These are phyloP conservation scores for Serilophus lunatus DNA, from an alignment of 2,113 vertebrate species.

Conservation along the genomic window DNA sequence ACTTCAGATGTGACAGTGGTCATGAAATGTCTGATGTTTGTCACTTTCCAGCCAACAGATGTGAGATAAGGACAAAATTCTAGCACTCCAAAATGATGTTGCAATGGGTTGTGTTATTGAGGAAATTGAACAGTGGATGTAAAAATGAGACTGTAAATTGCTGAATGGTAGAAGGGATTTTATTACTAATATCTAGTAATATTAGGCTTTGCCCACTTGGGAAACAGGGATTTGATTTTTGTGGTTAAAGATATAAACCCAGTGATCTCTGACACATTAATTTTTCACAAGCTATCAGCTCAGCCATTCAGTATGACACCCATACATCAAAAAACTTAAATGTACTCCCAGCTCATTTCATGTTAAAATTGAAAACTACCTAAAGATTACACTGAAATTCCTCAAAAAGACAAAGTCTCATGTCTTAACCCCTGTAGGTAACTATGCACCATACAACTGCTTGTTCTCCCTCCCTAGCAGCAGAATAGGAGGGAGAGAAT, in stretches of 20 bases:
- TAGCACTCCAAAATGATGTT: not conserved
- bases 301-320: not conserved
- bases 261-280: not conserved
- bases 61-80: not conserved
- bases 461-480: not conserved
- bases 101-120: not conserved
- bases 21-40: not conserved
- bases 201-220: not conserved
- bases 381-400: not conserved
- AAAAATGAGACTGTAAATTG: not conserved
- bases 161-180: not conserved
- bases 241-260: not conserved
- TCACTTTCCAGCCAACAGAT: not conserved
- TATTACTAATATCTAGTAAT: not conserved
- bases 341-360: not conserved
- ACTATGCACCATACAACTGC: not conserved
- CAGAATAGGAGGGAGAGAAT: not conserved
- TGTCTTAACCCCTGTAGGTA: not conserved
- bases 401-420: not conserved
- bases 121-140: not conserved
- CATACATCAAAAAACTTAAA: not conserved
- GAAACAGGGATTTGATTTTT: not conserved
- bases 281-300: not conserved
- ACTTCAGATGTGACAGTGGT: not conserved
- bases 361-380: not conserved